Percentiles rank a stretch among this genome's conserved stretches.
phyloP scores from a whole-genome alignment of 2,113 vertebrate species.

The Cyanoliseus patagonus region DNA sequence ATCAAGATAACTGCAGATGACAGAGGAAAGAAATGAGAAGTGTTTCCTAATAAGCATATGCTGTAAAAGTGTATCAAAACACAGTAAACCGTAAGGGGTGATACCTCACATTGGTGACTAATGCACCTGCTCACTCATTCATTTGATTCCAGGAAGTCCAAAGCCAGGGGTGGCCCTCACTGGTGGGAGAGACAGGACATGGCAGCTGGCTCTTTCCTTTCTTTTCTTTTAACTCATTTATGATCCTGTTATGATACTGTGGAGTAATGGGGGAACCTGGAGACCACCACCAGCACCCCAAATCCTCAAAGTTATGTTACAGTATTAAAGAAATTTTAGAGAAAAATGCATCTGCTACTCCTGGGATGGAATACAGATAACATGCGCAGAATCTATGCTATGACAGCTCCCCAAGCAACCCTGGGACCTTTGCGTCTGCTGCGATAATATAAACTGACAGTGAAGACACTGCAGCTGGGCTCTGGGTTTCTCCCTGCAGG shows the following conservation, averaged over 20 bases:
- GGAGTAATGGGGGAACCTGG: background rate
- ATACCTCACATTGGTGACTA: fast-evolving
- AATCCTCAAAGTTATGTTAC: background rate
- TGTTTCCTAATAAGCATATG: background rate
- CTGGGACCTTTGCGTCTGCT: background rate
- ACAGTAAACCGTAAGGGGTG: background rate
- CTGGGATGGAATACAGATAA: background rate
- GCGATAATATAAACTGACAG: background rate
- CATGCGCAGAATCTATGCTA: background rate
- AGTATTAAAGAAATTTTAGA: background rate
- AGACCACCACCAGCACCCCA: background rate
- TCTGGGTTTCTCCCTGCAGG: background rate
- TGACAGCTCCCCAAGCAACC: background rate
- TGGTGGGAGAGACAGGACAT: background rate
- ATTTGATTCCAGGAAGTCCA: background rate
- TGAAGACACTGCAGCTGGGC: background rate
- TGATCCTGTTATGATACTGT: background rate
- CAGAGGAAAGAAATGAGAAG: background rate
- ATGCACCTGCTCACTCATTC: fast-evolving
- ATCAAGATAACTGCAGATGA: background rate
- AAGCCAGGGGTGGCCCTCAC: background rate
- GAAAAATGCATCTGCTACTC: background rate
- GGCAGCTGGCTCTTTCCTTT: background rate
- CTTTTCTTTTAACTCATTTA: background rate
- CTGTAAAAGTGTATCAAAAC: background rate